phyloP scores from a whole-genome alignment of 2,797 vertebrate species.

The Catamblyrhynchus diadema region DNA sequence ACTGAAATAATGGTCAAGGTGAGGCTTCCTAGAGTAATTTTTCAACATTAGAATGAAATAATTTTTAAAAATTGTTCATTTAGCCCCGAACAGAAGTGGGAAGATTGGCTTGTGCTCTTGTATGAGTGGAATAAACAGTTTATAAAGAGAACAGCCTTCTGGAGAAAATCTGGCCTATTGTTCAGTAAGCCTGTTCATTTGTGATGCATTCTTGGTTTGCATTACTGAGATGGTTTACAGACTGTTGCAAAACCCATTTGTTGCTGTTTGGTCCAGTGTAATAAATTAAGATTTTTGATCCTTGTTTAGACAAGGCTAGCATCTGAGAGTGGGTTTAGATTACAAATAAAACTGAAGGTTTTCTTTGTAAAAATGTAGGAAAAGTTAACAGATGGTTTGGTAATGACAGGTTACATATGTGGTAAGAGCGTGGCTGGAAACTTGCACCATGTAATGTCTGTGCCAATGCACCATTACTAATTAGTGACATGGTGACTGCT shows the following conservation, averaged over 20 bases:
- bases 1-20: not conserved
- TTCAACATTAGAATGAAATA: not conserved
- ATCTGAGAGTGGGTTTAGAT: not conserved
- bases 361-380: not conserved
- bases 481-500: not conserved
- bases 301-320: not conserved
- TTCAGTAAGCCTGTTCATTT: not conserved
- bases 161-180: not conserved
- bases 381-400: not conserved
- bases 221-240: not conserved
- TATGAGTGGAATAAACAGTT: not conserved
- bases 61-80: not conserved
- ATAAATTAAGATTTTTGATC: not conserved
- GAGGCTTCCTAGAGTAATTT: not conserved
- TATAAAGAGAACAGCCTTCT: not conserved
- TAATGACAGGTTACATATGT: not conserved
- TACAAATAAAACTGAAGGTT: not conserved
- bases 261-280: not conserved
- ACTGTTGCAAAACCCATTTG: not conserved
- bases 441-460: accelerated
- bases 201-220: not conserved
- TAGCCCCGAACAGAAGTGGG: not conserved
- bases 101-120: not conserved
- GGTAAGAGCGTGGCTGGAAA: not conserved
- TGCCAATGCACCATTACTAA: not conserved